Conservation (phyloP, 1,140 invertebrate species). For the Chrysoperla carnea region DNA sequence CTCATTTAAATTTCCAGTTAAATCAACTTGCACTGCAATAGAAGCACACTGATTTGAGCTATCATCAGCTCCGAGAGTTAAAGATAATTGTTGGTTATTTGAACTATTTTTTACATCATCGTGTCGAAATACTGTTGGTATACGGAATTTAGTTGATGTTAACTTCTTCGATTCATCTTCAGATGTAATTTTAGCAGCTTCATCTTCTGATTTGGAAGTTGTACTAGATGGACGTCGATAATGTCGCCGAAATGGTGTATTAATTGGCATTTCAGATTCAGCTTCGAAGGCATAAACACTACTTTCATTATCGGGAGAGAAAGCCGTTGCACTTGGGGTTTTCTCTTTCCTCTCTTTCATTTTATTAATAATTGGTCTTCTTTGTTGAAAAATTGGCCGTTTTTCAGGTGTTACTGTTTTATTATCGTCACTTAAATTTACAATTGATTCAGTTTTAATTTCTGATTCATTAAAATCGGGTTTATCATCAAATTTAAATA, state of each 20-base stretch:
- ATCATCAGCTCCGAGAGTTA: conserved; percentile 8
- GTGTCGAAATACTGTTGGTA: conserved; percentile 4
- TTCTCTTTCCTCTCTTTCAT: conserved; percentile 25
- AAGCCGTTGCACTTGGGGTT: conserved; percentile 33
- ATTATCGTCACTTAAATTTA: neutral
- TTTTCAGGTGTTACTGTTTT: conserved; percentile 22
- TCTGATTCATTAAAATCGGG: neutral
- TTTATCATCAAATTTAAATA: conserved; percentile 4
- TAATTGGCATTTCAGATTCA: conserved; percentile 31
- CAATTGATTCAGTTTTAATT: too few species aligned
- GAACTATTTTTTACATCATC: neutral
- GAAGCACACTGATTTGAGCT: conserved; percentile 23
- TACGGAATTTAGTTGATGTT: conserved; percentile 7
- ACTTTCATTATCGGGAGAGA: conserved; percentile 49
- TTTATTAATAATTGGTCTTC: conserved; percentile 31
- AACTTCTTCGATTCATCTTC: conserved; percentile 17
- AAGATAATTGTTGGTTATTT: conserved; percentile 6
- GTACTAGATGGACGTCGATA: conserved; percentile 23
- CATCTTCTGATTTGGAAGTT: conserved; percentile 22
- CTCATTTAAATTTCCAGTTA: conserved; percentile 14
- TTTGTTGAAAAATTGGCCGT: conserved; percentile 28
- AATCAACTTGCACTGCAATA: conserved; percentile 38
- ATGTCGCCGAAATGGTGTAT: conserved; percentile 37
- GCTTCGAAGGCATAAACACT: conserved; percentile 54
- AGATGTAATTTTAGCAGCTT: conserved; percentile 13